phyloP scores from a whole-genome alignment of 2,113 vertebrate genomes.

The Butastur rufipennis region DNA sequence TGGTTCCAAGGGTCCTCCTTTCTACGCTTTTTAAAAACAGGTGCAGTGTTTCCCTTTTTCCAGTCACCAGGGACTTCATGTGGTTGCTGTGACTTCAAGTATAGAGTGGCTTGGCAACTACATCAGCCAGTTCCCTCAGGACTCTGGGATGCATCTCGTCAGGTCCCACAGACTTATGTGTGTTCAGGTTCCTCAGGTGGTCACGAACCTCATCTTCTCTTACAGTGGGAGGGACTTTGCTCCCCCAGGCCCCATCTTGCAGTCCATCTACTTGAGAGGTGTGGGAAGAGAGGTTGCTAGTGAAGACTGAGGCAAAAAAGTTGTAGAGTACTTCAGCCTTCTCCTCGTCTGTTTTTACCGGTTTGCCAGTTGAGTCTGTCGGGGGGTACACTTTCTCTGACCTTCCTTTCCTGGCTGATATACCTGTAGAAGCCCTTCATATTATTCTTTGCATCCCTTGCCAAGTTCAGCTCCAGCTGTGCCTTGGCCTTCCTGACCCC shows the following conservation, averaged over 20 bases:
- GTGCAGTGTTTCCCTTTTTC: no score
- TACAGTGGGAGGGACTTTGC: background rate
- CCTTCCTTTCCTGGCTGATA: background rate
- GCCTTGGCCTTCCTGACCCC: background rate
- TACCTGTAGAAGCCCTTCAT: background rate
- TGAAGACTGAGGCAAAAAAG: background rate
- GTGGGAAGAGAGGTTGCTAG: background rate
- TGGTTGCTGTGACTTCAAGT: no score
- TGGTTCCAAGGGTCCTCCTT: background rate
- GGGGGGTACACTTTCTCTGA: background rate
- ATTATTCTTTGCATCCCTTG: background rate
- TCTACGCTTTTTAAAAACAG: background rate
- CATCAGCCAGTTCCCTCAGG: no score
- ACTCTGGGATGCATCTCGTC: no score
- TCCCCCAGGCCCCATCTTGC: background rate
- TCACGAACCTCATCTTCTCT: background rate
- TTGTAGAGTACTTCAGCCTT: background rate
- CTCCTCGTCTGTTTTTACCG: background rate
- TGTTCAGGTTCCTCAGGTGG: background rate
- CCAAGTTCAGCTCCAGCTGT: background rate
- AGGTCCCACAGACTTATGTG: background rate
- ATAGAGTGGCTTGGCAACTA: no score
- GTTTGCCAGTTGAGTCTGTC: background rate
- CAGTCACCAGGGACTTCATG: no score
- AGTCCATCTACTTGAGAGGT: background rate